Percentiles rank a stretch among this genome's conserved stretches.
phyloP scores from a whole-genome alignment of 2,888 invertebrate genomes.

The Harpagoxenus sublaevis region DNA sequence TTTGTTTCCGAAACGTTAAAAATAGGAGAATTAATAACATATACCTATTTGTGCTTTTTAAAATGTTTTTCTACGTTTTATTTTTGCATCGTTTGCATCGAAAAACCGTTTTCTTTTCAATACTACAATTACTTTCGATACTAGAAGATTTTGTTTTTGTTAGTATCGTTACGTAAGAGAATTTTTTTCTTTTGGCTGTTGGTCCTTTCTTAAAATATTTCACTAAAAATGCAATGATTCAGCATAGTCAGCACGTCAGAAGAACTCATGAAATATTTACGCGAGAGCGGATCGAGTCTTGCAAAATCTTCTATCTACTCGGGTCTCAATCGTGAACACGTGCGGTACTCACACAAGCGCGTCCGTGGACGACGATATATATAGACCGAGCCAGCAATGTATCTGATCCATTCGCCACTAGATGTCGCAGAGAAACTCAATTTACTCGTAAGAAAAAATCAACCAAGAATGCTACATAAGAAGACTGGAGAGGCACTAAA shows the following conservation, averaged over 20 bases:
- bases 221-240: slow-evolving; percentile 34
- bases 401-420: background rate
- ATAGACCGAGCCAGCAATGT: background rate
- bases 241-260: slow-evolving; percentile 18
- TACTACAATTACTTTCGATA: background rate
- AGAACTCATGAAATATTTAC: slow-evolving; percentile 50
- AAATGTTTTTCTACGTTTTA: background rate
- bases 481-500: fast-evolving
- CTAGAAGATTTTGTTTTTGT: background rate
- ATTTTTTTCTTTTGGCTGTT: background rate
- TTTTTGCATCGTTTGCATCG: no score
- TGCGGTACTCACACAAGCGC: background rate
- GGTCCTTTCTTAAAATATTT: slow-evolving; percentile 14
- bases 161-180: background rate
- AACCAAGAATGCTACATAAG: background rate
- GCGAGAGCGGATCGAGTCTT: slow-evolving; percentile 9
- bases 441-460: slow-evolving; percentile 14
- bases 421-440: slow-evolving; percentile 4
- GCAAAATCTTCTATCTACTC: slow-evolving; percentile 14
- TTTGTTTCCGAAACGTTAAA: background rate
- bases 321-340: slow-evolving; percentile 19
- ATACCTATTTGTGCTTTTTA: background rate
- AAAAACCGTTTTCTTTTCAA: background rate
- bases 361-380: background rate
- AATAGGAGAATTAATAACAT: background rate